Conservation (phyloP, 1,140 invertebrate species). For the Rhyzopertha dominica region DNA sequence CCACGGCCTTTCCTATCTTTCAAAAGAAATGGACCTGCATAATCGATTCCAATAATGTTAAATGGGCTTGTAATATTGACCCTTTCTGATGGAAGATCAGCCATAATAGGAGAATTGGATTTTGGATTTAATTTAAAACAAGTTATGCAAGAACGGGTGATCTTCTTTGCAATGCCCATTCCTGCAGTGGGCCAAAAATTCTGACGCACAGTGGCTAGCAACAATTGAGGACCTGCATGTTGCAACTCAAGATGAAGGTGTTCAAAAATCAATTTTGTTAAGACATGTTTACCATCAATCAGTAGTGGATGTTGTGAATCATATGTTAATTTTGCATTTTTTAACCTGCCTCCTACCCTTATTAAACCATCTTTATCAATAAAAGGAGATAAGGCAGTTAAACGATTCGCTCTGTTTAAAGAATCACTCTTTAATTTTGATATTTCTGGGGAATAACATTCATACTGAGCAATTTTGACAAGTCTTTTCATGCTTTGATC, state of each 20-base stretch:
- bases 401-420: not conserved
- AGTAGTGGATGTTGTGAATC: slow-evolving; percentile 23
- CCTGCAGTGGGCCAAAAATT: slow-evolving; percentile 28
- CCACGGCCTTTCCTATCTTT: slow-evolving; percentile 24
- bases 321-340: slow-evolving; percentile 18
- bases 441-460: slow-evolving; percentile 18
- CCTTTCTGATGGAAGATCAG: slow-evolving; percentile 23
- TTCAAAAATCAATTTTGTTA: slow-evolving; percentile 11
- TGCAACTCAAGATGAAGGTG: not conserved
- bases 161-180: slow-evolving; percentile 16
- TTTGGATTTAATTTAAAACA: slow-evolving; percentile 21
- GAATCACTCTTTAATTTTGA: not conserved
- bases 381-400: slow-evolving; percentile 5
- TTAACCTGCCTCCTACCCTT: slow-evolving; percentile 17
- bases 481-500: not conserved
- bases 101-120: slow-evolving; percentile 19
- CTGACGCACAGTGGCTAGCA: slow-evolving; percentile 20
- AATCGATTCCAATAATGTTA: slow-evolving; percentile 24
- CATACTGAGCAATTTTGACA: slow-evolving; percentile 5
- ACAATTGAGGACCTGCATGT: slow-evolving; percentile 30
- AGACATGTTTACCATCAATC: slow-evolving; percentile 12
- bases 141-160: slow-evolving; percentile 20
- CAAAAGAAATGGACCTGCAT: slow-evolving; percentile 29
- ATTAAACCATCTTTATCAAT: slow-evolving; percentile 7
- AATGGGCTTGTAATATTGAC: slow-evolving; percentile 14